Conservation (phyloP, 1,140 invertebrate genomes). For the Cydia amplana region DNA sequence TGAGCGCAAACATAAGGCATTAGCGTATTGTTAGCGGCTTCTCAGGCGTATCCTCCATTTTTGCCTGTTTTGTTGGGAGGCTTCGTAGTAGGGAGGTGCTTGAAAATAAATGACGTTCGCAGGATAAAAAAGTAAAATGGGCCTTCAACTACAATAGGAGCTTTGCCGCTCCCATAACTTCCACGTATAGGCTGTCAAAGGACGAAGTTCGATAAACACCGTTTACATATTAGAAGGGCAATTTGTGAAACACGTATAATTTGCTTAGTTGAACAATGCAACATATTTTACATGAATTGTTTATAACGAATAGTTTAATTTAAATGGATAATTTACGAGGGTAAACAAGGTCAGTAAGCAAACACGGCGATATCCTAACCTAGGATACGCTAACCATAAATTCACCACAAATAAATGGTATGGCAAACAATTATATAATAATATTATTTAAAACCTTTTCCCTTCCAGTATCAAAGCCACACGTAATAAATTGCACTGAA, state of each 20-base stretch:
- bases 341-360: background rate
- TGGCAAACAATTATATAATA: background rate
- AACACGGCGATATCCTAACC: background rate
- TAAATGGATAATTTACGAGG: background rate
- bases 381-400: background rate
- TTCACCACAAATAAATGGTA: background rate
- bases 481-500: constrained; percentile 21
- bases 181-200: background rate
- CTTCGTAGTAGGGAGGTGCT: constrained; percentile 40
- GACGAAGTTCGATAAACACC: background rate
- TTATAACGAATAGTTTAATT: background rate
- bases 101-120: constrained; percentile 40
- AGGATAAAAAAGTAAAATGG: constrained; percentile 33
- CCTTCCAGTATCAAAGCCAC: background rate
- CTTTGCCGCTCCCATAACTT: constrained; percentile 2
- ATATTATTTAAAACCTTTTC: background rate
- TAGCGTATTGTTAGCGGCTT: constrained; percentile 69
- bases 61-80: constrained; percentile 49
- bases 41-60: constrained; percentile 57
- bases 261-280: background rate
- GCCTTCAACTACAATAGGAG: constrained; percentile 30
- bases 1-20: constrained; percentile 74
- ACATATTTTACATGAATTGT: background rate
- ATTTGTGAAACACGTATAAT: background rate
- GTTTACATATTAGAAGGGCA: background rate